A percentile compares a stretch with the other conserved stretches of the same genome.
phyloP scores from a whole-genome alignment of 2,113 vertebrate genomes.

The Marcusenius ussheri region DNA sequence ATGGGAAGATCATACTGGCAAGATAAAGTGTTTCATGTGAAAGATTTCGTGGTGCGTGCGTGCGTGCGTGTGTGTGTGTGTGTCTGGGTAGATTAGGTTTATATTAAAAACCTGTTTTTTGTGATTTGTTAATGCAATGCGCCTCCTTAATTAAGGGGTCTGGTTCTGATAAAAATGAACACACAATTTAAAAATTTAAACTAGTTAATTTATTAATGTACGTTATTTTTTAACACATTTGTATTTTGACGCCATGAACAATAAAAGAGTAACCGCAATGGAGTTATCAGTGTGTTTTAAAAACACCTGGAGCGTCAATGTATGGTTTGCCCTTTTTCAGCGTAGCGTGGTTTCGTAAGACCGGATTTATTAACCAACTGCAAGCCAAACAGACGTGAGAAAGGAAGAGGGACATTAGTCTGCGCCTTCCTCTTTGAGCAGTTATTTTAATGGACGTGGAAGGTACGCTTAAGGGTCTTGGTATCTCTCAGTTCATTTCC shows the following conservation, averaged over 20 bases:
- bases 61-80: not conserved
- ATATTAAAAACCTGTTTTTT: too few species aligned
- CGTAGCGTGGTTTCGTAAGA: not conserved
- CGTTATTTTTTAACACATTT: not conserved
- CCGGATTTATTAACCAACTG: constrained; percentile 21
- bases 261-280: not conserved
- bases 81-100: too few species aligned
- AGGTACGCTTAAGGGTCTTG: not conserved
- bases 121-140: too few species aligned
- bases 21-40: not conserved
- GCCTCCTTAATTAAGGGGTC: not conserved
- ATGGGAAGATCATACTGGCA: not conserved
- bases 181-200: not conserved
- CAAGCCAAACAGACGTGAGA: not conserved
- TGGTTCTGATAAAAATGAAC: not conserved
- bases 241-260: not conserved
- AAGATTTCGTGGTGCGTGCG: not conserved
- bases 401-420: not conserved
- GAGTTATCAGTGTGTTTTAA: not conserved
- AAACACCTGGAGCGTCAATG: not conserved
- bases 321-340: not conserved
- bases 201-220: not conserved
- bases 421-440: not conserved
- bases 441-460: not conserved
- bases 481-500: not conserved